Base-by-base conservation (phyloP, 2,888 invertebrate species). In the Drosophila ustulata region DNA sequence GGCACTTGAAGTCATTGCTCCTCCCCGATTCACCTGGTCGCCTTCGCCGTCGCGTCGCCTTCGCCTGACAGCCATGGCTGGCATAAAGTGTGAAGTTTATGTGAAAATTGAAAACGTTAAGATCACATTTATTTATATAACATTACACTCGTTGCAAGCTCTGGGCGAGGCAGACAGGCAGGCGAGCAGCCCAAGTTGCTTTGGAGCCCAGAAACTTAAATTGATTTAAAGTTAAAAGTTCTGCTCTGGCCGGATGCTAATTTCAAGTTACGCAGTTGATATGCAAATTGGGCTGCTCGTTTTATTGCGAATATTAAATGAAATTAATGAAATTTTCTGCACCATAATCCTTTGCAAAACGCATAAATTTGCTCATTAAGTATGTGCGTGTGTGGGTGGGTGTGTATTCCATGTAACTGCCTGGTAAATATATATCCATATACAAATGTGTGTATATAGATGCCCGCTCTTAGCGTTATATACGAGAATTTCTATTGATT, bases 241-340 rank as follows among this genome's bases (percentile, higher is more conserved):
- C 37, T 45, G 52, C 25, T 26, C 11, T 9, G 41, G 49, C 13
- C 39, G 18, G 11, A 43, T 9, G 50, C 41, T 47, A 68, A 62
- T 75, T 65, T 65, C 8, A 8, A 39, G 43, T 30, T 61, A 50
- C 46, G 63, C 64, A 67, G 56, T 74, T 77, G 77, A 53, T 87
- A 85, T 89, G 85, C 64, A 85, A 85, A 89, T 88, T 74, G 79
- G 47, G 49, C 25, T n/a, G 64, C 58, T 59, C 73, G 51, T 89
- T 89, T 85, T 89, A 89, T 86, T 89, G 86, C 80, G 78, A 80
- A 86, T 86, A 86, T 88, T 82, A 88, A 86, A 86, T 88, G 78
- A 85, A 86, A 85, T 85, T 88, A 88, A 88, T 89, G 80, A 88
- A 89, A 90, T 88, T 89, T 89, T 90, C 89, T 79, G 82, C 90